Base-by-base conservation (phyloP, 2,888 invertebrate genomes). In the Drosophila leonis region DNA sequence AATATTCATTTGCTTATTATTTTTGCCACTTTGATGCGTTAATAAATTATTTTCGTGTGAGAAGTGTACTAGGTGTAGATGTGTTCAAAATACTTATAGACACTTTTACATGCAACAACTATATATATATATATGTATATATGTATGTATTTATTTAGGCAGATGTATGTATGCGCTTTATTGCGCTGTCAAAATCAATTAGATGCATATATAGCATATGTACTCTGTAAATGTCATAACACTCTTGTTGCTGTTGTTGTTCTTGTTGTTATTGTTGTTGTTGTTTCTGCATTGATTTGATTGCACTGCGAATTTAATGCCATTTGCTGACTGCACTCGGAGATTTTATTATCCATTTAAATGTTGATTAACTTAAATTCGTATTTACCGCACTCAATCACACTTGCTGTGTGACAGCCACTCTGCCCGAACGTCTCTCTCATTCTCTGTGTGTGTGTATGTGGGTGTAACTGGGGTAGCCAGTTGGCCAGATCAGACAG, bases 331-430 rank as follows among this genome's bases (percentile, higher is more conserved):
- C 48, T 76, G 70, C 87, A 83, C 65, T 65, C 65, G 48, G 46
- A 15, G 65, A 82, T 88, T 84, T 88, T 88, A 85, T 84, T 88
- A 90, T 84, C 88, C 88, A 84, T 84, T 84, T 84, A 84, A 88
- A 85, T 76, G 85, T 90, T 90, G 83, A 84, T 84, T 84, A 84
- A 88, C 90, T 84, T 84, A 84, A 84, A 90, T 88, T 83, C 71
- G 72, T 74, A 69, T 82, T 72, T 74, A 83, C 87, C 71, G 85
- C 83, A 74, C 88, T 83, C 82, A 84, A 87, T 83, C 80, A 76
- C 83, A 83, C 83, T 80, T 76, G 77, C 64, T 66, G 46, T 62
- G 55, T 48, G 80, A 59, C 72, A 80, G 63, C 27, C 37, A 42
- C 18, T 29, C n/a, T 13, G n/a, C 4, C 29, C n/a, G 13, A 3